phyloP scores from a whole-genome alignment of 1,140 invertebrate genomes.

The Delia radicum region DNA sequence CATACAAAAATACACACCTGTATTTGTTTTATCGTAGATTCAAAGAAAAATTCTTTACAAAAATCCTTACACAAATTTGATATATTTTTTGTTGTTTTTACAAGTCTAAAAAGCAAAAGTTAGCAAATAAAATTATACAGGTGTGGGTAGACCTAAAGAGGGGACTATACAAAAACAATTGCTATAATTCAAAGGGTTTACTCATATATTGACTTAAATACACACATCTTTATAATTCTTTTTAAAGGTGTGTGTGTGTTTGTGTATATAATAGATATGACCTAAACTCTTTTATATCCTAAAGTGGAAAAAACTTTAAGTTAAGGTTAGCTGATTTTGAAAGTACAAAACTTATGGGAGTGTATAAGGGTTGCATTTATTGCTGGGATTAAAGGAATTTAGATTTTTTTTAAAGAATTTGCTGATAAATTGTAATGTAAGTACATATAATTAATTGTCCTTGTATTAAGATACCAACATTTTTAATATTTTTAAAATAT shows the following conservation, averaged over 20 bases:
- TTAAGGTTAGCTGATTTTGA: background rate
- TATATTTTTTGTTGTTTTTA: background rate
- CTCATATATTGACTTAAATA: background rate
- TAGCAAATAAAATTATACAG: constrained; percentile 5
- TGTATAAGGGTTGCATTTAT: too few species aligned
- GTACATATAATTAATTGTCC: too few species aligned
- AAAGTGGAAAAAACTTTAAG: background rate
- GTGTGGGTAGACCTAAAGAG: background rate
- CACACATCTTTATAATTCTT: background rate
- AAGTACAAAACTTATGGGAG: too few species aligned
- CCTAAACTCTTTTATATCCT: background rate
- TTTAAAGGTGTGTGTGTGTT: background rate
- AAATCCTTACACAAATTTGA: background rate
- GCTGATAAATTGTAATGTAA: too few species aligned
- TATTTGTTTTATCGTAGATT: background rate
- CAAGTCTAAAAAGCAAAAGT: background rate
- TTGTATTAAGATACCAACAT: too few species aligned
- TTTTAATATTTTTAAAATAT: too few species aligned
- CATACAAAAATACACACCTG: background rate
- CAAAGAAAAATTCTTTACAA: background rate
- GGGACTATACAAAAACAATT: background rate
- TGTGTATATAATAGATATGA: background rate
- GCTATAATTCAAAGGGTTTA: background rate
- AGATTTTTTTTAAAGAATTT: too few species aligned
- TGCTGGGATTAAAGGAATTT: too few species aligned